A percentile compares a stretch with the other conserved stretches of the same genome.
Evolutionary conservation across 2,888 invertebrate genomes (phyloP).

Genomic region (Xestia rhomboidea): DNA sequence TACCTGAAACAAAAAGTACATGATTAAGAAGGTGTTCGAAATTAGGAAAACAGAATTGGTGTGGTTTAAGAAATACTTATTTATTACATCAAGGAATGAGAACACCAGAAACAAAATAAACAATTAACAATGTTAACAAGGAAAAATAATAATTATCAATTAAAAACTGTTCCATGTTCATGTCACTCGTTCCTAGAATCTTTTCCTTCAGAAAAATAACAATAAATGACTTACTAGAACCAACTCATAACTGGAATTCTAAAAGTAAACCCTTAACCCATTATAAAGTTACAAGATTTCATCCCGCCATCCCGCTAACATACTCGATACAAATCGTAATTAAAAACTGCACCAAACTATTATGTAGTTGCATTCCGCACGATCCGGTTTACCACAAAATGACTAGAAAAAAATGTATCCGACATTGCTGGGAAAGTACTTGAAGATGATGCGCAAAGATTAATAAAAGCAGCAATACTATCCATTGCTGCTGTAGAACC

Average conservation of each 20-base stretch:
- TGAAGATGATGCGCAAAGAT: constrained; percentile 13
- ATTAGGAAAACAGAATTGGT: background rate
- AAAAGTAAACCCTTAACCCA: constrained; percentile 45
- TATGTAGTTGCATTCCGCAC: constrained; percentile 49
- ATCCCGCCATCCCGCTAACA: constrained; percentile 19
- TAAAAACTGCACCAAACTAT: constrained; percentile 61
- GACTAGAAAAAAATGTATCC: constrained; percentile 40
- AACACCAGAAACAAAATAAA: background rate
- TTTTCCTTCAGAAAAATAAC: background rate
- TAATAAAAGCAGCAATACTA: constrained; percentile 46
- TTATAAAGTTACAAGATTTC: constrained; percentile 34
- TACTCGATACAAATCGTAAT: constrained; percentile 65
- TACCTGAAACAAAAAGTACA: constrained; percentile 50
- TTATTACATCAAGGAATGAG: background rate
- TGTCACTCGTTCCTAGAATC: background rate
- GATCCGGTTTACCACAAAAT: constrained; percentile 52
- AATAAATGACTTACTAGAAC: constrained; percentile 20
- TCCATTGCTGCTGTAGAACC: constrained; percentile 19
- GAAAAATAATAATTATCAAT: background rate
- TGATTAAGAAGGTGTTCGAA: background rate
- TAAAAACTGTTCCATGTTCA: constrained; percentile 5
- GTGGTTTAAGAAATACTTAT: background rate
- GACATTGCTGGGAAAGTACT: constrained; percentile 40
- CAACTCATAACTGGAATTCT: constrained; percentile 44
- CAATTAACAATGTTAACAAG: background rate